Conservation (phyloP, 2,797 vertebrate species). For the Danio choprae region DNA sequence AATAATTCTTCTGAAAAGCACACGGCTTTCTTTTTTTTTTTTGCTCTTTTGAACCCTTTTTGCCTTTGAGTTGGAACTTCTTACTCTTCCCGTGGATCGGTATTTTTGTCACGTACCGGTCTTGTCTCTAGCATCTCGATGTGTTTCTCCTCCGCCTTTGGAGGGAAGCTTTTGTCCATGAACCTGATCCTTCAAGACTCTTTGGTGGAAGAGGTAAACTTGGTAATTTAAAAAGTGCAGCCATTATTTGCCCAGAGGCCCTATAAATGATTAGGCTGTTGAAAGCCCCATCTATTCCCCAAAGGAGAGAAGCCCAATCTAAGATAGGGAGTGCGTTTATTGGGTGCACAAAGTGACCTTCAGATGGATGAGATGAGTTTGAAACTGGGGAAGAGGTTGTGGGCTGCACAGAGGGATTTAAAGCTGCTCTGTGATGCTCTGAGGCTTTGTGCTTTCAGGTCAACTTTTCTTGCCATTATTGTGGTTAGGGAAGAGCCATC, state of each 20-base stretch:
- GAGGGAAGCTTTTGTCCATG: conserved; percentile 62
- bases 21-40: conserved; percentile 78
- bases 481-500: conserved; percentile 22
- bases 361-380: conserved; percentile 63
- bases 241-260: conserved; percentile 64
- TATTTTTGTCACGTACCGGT: conserved; percentile 59
- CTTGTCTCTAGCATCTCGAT: conserved; percentile 61
- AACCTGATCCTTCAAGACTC: conserved; percentile 61
- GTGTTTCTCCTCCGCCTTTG: conserved; percentile 47
- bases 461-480: conserved; percentile 20
- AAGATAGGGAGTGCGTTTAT: conserved; percentile 64
- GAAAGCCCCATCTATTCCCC: conserved; percentile 66
- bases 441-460: conserved; percentile 24
- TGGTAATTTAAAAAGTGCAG: conserved; percentile 65
- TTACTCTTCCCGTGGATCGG: conserved; percentile 63
- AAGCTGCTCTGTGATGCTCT: conserved; percentile 45
- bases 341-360: conserved; percentile 66
- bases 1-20: conserved; percentile 77
- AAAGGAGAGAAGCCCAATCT: conserved; percentile 61
- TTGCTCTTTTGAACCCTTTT: conserved; percentile 74
- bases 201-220: conserved; percentile 66
- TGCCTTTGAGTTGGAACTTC: conserved; percentile 67
- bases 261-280: conserved; percentile 67
- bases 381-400: conserved; percentile 53
- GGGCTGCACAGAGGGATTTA: conserved; percentile 53